Evolutionary conservation across 2,797 vertebrate species (phyloP), one percentile per base, ranked within the genome.

Genomic region (Lutra lutra): DNA sequence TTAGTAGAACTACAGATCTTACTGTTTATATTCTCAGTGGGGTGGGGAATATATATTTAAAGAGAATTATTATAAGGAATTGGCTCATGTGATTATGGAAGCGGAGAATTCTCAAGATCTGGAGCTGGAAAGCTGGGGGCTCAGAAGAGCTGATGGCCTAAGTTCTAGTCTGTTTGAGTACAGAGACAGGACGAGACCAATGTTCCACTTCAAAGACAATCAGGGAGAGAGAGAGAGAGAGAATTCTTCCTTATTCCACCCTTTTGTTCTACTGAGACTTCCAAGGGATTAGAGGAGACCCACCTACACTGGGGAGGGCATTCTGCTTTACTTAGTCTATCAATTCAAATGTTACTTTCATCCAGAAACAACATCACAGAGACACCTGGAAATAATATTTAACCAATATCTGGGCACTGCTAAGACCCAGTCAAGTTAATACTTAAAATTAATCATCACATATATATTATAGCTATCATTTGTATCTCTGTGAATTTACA

Each of bases 401-500:
- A 29, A 27, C 32, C 84, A 46, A 70, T 58, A 79, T 48, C 29
- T 40, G 32, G 20, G 54, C 4, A 62, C 21, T 43, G 14, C 5
- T 73, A 20, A 12, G 43, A 58, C 21, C 10, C 66, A 21, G 35
- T 7, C 32, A 64, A n/a, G 66, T 27, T 15, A n/a, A 25, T 20
- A 18, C 54, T 18, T 54, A 40, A 94, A 54, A 82, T 51, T 82
- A 35, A 40, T 43, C 20, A 40, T 94, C 54, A 73, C 14, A 9
- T 12, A 17, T 43, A 1, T 14, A 14, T 77, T 62, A 9, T 70
- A 86, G 62, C 32, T 85, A n/a, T 86, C 58, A 48, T 85, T 87
- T 79, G 54, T 60, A 92, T 56, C 51, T 86, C 54, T 90, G 38
- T 75, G 86, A 80, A 96, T 89, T 92, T 93, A 54, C 91, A 89